Base-by-base conservation (phyloP, 2,113 vertebrate species). In the Notechis scutatus region DNA sequence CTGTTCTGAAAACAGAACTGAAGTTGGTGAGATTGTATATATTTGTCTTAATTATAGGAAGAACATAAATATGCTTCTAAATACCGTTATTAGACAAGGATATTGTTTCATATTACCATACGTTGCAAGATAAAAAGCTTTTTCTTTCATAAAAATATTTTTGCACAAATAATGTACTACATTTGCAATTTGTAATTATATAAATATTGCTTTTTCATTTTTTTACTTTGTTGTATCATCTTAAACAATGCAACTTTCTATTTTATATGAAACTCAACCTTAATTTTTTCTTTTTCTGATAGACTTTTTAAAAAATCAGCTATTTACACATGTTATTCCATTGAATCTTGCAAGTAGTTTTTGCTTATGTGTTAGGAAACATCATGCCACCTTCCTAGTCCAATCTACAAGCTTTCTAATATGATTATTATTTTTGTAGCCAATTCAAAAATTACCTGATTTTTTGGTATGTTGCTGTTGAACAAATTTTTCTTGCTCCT, bases 401-500 rank as follows among this genome's bases (percentile, higher is more conserved):
- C 50, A 5, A 11, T 64, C 24, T 26, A 54, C 94, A 91, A 90
- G 9, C 11, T 81, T 0, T 86, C 1, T 64, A 93, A 69, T 5
- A 47, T 92, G 39, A 56, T 55, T n/a, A 26, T 54, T n/a, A 5
- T 56, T 89, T 34, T 34, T 45, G 34, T 23, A 64, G 59, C 55
- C 29, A 90, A 56, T 52, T 96, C 94, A 93, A 54, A 1, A 0
- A 52, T 95, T 97, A 99, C 99, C 99, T 97, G 99, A 98, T 96
- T 98, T 99, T 95, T 98, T 99, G 39, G 98, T 97, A 94, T 99
- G 97, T n/a, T 99, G 99, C 94, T 99, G 99, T 88, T 98, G 98
- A 47, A 99, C 98, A 98, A 99, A 99, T 96, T 99, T 99, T 93
- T 99, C 98, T 95, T 99, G 99, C 91, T 99, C 99, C 94, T 99